Base-by-base conservation (phyloP, 1,140 invertebrate species). In the Aphidius ervi region DNA sequence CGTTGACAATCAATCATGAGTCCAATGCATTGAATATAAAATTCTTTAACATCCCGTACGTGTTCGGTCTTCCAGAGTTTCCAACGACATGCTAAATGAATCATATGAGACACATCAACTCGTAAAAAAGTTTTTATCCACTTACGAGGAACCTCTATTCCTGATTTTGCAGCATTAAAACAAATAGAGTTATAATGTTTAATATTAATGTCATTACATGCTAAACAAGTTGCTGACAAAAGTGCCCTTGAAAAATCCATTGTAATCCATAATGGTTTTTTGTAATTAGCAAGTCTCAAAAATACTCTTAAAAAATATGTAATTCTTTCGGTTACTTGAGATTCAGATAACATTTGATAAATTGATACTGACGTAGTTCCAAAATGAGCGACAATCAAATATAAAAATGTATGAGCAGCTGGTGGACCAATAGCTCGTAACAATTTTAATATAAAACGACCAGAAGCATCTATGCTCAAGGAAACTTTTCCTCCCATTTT, bases 301-400 rank as follows among this genome's bases (percentile, higher is more conserved):
- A 56, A 64, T 10, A 54, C 37, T 39, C 9, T n/a, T n/a, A 64
- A 16, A 45, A 56, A 62, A 50, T 56, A 58, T 2, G 31, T 9
- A 42, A 64, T 55, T 8, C 20, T 58, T 6, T 42, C 46, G 5
- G 56, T 47, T 42, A 56, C 48, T 4, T 64, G 63, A 6, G 42
- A 45, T 50, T 58, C 63, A 9, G 52, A 59, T 37, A 64, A 43
- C 59, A 61, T 62, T 10, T 61, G 63, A 20, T 50, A 61, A 63
- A 70, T 65, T 62, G 64, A 64, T 63, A 70, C 59, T 31, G 53
- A 56, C 8, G 40, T 59, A 42, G 39, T 42, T 6, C 62, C 50
- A 47, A 65, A 65, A 56, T 65, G 57, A 43, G 58, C 50, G 46
- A 62, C 52, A 42, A 61, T 55, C 7, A 40, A 41, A 46, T 59